These are phyloP conservation scores for Cantharis lateralis DNA, from an alignment of 2,888 invertebrate genomes.

Conservation along the genomic window DNA sequence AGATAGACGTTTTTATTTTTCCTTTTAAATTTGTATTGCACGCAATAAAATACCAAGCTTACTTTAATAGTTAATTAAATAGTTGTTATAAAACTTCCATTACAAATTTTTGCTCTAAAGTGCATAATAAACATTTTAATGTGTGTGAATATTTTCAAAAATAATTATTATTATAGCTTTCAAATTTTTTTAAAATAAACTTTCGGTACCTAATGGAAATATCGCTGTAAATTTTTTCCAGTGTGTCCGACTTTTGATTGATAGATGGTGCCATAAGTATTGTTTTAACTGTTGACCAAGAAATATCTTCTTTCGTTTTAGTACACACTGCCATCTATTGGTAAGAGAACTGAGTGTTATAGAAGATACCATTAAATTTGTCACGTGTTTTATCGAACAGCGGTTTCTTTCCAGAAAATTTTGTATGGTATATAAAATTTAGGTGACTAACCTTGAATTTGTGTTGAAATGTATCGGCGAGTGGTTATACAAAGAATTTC, in stretches of 20 bases:
- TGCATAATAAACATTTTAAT: background rate
- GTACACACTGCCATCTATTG: background rate
- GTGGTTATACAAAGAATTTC: background rate
- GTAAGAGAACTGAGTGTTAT: accelerated
- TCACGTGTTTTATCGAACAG: background rate
- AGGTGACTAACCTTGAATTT: background rate
- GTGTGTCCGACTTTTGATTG: background rate
- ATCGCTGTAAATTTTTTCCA: background rate
- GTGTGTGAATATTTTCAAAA: background rate
- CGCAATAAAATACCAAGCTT: background rate
- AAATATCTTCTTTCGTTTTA: too few relatives aligned
- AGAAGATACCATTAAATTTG: background rate
- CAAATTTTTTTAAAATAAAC: background rate
- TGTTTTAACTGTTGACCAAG: too few relatives aligned
- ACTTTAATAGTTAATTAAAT: background rate
- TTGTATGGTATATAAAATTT: background rate
- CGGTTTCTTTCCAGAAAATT: background rate
- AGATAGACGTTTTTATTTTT: constrained; percentile 29
- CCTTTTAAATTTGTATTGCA: constrained; percentile 31
- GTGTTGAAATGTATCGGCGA: background rate
- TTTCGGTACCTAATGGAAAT: background rate
- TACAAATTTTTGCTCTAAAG: background rate
- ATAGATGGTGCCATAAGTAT: background rate
- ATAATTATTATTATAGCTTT: background rate
- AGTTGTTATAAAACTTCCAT: background rate